Base-by-base conservation (phyloP, 2,113 vertebrate genomes). In the Nycticorax nycticorax region DNA sequence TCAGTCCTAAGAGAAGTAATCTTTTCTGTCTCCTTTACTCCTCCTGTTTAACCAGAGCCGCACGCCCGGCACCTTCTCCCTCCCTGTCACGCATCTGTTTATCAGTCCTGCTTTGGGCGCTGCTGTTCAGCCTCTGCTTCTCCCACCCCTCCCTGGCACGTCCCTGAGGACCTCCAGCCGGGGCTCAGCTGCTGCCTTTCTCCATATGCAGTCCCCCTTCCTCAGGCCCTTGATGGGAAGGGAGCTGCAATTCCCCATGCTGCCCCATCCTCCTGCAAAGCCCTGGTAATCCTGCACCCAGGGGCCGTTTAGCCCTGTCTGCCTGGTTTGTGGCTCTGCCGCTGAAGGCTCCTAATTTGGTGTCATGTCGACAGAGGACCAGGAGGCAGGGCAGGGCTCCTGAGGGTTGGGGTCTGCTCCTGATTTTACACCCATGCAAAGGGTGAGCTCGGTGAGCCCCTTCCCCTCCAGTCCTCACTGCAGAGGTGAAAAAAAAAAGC, bases 131-230 rank as follows among this genome's bases (percentile, higher is more conserved):
- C 55, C 90, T 69, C 57, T 77, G 76, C 53, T 84, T 78, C 89
- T 93, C 84, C 77, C 60, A 68, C 24, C 39, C 20, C 57, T 56
- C 66, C 87, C 60, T 24, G 22, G 24, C 60, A 68, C 7, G 0
- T 81, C 88, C 92, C 89, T 1, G 1, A 84, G 73, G 96, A 91
- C 62, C 76, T 72, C 75, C 72, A 85, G 53, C 66, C 1, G 1
- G 66, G 91, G 86, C 96, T 96, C 97, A 97, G 95, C 96, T 97
- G 96, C 77, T 95, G 84, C 69, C 80, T 53, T 76, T 60, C 89
- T 79, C 83, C 91, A 91, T 85, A 56, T 88, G 86, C 32, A 11
- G 66, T 72, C 73, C 76, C 35, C 69, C 57, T 41, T 94, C 89
- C 69, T 37, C 6, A 0, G 57, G 62, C 45, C 43, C 23, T 24